Evolutionary conservation across 2,797 vertebrate genomes (phyloP).

Genomic region (Sebastes oblongus): DNA sequence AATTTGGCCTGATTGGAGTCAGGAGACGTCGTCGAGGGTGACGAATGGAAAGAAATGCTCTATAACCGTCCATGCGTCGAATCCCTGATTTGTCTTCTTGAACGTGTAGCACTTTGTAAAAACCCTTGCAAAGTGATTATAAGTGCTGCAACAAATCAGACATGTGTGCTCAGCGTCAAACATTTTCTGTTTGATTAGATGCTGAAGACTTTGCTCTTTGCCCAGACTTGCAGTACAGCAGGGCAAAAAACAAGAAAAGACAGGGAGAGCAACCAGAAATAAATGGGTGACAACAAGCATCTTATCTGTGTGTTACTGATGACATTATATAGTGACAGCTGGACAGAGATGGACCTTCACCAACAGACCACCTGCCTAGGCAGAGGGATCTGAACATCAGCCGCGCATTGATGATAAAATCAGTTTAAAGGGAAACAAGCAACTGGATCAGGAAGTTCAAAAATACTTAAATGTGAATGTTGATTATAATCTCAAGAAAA

Average conservation of each 20-base stretch:
- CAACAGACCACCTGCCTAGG: background rate
- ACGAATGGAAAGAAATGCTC: background rate
- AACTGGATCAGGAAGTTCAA: background rate
- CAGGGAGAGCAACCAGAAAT: background rate
- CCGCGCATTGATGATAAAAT: background rate
- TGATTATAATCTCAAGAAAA: background rate
- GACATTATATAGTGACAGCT: background rate
- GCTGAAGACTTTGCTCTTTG: background rate
- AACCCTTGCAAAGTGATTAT: background rate
- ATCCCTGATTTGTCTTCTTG: background rate
- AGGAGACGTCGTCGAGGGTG: background rate
- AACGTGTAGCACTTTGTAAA: background rate
- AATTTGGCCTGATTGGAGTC: background rate
- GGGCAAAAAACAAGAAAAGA: background rate
- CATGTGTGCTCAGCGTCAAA: background rate
- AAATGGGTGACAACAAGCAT: background rate
- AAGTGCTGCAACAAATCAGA: background rate
- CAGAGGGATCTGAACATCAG: background rate
- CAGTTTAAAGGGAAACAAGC: background rate
- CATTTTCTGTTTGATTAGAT: background rate
- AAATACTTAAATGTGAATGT: background rate
- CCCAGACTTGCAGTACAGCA: background rate
- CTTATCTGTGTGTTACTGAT: background rate
- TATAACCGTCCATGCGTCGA: background rate
- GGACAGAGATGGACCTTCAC: background rate